These are phyloP conservation scores for Phenacoccus solenopsis DNA, from an alignment of 1,140 invertebrate species.

Conservation along the genomic window DNA sequence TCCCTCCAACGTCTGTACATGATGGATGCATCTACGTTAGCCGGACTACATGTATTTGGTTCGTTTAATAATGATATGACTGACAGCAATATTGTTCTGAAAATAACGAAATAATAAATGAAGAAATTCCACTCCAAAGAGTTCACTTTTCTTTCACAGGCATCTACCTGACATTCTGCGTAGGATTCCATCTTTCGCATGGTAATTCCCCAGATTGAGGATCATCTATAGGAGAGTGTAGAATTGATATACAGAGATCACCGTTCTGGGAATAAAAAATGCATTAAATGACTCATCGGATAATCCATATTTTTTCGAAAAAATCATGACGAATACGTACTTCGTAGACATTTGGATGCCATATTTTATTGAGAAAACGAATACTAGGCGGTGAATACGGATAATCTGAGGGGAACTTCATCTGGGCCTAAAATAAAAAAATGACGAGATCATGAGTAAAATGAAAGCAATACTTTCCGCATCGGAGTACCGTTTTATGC, in stretches of 20 bases:
- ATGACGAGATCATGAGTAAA: no score
- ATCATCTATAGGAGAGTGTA: slow-evolving; percentile 97
- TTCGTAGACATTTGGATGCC: slow-evolving; percentile 99
- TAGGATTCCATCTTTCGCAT: slow-evolving; percentile 99
- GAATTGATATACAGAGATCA: slow-evolving; percentile 97
- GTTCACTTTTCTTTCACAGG: background rate
- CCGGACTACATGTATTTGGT: slow-evolving; percentile 98
- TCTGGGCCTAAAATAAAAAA: slow-evolving; percentile 76
- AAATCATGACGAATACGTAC: slow-evolving; percentile 43
- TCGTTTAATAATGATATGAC: slow-evolving; percentile 98
- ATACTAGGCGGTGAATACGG: slow-evolving; percentile 97
- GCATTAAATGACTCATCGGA: background rate
- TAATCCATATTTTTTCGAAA: background rate
- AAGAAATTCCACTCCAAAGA: no score
- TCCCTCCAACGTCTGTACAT: slow-evolving; percentile 99
- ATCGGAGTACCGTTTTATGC: no score
- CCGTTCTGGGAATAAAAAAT: slow-evolving; percentile 67
- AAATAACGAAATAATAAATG: slow-evolving; percentile 23
- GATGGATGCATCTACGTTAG: slow-evolving; percentile 98
- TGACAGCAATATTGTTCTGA: slow-evolving; percentile 87
- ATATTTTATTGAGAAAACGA: slow-evolving; percentile 96
- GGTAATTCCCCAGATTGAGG: slow-evolving; percentile 96
- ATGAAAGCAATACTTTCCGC: no score
- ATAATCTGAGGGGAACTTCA: slow-evolving; percentile 96
- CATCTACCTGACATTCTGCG: slow-evolving; percentile 82